phyloP scores from a whole-genome alignment of 2,113 vertebrate species.

The Manacus vitellinus region DNA sequence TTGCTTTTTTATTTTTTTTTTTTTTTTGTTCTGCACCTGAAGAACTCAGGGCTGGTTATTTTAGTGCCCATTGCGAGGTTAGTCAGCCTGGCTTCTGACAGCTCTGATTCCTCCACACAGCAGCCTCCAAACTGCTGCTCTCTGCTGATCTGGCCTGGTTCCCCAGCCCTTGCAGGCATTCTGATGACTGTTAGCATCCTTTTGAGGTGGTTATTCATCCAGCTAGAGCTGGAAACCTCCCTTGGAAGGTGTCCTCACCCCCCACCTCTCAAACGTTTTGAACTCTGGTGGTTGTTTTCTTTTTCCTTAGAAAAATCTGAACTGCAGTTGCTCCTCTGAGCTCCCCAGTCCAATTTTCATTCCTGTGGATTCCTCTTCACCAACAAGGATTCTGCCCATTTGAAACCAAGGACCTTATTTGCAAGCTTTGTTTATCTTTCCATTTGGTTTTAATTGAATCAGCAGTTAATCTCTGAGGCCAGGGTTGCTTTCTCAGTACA shows the following conservation, averaged over 20 bases:
- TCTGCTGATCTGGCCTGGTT: background rate
- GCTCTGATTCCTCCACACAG: background rate
- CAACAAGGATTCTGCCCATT: background rate
- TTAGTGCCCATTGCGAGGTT: background rate
- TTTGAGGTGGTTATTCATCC: constrained; percentile 37
- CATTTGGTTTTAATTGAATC: background rate
- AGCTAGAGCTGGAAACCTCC: background rate
- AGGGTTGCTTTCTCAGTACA: background rate
- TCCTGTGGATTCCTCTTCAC: constrained; percentile 18
- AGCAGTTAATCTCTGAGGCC: background rate
- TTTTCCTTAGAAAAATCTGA: background rate
- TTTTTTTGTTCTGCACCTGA: background rate
- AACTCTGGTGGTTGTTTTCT: background rate
- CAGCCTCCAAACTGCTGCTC: background rate
- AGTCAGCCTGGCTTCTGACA: background rate
- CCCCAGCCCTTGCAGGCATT: constrained; percentile 10
- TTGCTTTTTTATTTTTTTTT: background rate
- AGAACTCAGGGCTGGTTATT: background rate
- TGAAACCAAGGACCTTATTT: background rate
- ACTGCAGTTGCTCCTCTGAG: background rate
- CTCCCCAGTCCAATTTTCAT: background rate
- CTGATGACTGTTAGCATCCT: background rate
- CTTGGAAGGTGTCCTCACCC: background rate
- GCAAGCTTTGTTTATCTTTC: constrained; percentile 36
- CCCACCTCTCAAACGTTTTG: background rate